Evolutionary conservation across 2,113 vertebrate species (phyloP), one percentile per base, ranked within the genome.

Genomic region (Rhynchomys soricoides): DNA sequence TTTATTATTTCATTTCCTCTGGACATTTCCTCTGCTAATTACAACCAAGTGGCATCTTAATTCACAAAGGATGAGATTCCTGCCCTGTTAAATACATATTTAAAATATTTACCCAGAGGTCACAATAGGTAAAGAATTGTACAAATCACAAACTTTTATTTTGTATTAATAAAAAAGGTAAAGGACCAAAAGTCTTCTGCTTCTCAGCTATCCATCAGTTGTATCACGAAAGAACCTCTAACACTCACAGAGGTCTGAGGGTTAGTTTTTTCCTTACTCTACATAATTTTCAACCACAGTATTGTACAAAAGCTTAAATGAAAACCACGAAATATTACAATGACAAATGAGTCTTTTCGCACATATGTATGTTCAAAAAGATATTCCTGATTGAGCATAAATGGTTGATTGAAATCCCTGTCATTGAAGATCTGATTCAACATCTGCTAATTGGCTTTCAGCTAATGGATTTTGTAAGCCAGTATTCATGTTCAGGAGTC

Each of bases 381-480:
- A 12, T n/a, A 48, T 94, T 90, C 90, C 92, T 75, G 64, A 93
- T 92, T 91, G 88, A 48, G 5, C 70, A 21, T 73, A 94, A 92
- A 94, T 86, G 86, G n/a, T 71, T 93, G 95, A 82, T 89, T 91
- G 90, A 96, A 90, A 94, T 86, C 79, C 55, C 34, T 96, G 77
- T 79, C 64, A 26, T 90, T 94, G 95, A 70, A 70, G 29, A 43
- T 95, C 75, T 94, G 71, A 79, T 95, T 95, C 79, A 77, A 70
- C n/a, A 17, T 86, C 62, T 94, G 90, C 77, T 96, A 96, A 96
- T 93, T 97, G 87, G 37, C 92, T 95, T 95, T 95, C 62, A 17
- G 74, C 57, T n/a, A 93, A 91, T 96, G 96, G 89, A 89, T 95
- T 94, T 93, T 85, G 64, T 59, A 55, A 97, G 94, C 88, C 81